Evolutionary conservation across 2,888 invertebrate species (phyloP).

Genomic region (Tanypteryx hageni): DNA sequence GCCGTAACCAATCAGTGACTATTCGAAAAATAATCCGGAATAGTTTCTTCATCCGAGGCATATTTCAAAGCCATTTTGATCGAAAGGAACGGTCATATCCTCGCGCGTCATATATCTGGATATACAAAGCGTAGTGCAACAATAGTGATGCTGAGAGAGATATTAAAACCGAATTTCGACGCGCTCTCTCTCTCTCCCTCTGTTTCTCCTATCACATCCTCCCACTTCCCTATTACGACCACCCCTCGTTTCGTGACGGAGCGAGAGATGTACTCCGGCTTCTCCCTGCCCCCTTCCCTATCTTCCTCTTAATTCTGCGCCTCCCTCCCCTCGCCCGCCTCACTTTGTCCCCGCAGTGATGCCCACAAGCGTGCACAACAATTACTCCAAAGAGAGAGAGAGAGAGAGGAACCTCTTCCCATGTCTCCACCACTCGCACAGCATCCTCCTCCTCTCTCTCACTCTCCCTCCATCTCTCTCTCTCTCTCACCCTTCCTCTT

Average conservation of each 20-base stretch:
- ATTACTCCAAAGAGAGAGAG: constrained; percentile 17
- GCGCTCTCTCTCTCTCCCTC: neutral
- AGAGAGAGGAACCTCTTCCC: neutral
- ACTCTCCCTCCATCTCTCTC: neutral
- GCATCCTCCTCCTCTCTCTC: constrained; percentile 3
- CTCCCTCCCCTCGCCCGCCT: neutral
- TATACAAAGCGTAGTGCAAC: neutral
- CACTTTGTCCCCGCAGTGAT: constrained; percentile 50
- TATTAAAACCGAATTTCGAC: constrained; percentile 28
- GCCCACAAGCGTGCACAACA: constrained; percentile 52
- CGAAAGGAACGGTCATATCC: neutral
- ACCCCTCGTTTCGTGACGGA: neutral
- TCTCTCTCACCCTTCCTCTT: neutral
- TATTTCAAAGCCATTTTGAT: neutral
- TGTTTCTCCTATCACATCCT: neutral
- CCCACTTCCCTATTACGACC: neutral
- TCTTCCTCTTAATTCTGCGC: neutral
- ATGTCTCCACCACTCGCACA: neutral
- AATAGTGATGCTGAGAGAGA: constrained; percentile 6
- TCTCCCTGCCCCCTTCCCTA: neutral
- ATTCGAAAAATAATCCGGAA: no score
- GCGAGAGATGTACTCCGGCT: neutral
- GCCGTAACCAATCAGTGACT: no score
- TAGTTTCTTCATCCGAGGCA: neutral
- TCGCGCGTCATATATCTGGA: neutral